These are phyloP conservation scores for Sclerurus mexicanus DNA, from an alignment of 2,113 vertebrate genomes.

Conservation along the genomic window DNA sequence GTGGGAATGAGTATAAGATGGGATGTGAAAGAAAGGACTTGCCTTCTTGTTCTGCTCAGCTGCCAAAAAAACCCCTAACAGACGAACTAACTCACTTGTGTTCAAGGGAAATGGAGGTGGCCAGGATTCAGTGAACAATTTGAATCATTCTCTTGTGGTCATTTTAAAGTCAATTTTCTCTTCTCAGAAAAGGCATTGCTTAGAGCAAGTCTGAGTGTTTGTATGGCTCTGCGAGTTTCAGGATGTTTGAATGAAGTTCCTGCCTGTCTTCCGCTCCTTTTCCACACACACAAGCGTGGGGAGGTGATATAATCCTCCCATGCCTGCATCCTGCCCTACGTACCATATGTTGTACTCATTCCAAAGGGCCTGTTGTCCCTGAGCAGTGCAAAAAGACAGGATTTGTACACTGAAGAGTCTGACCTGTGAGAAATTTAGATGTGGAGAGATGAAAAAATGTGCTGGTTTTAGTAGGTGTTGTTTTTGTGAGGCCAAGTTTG, in stretches of 20 bases:
- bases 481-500: neutral
- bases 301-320: neutral
- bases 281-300: neutral
- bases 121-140: neutral
- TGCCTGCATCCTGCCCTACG: neutral
- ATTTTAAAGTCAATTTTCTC: neutral
- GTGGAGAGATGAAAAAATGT: neutral
- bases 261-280: neutral
- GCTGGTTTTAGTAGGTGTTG: neutral
- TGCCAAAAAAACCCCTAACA: neutral
- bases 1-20: neutral
- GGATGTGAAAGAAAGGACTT: neutral
- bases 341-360: fast-evolving
- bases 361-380: neutral
- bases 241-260: slow-evolving; percentile 9
- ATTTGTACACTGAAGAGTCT: neutral
- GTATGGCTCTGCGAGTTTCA: neutral
- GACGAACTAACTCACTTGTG: fast-evolving
- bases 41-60: neutral
- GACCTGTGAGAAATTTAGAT: neutral
- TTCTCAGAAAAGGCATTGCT: fast-evolving
- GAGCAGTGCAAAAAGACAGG: neutral
- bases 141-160: neutral
- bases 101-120: fast-evolving
- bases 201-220: neutral